Percentiles rank a stretch among this genome's conserved stretches.
phyloP scores from a whole-genome alignment of 2,113 vertebrate species.

The Myiozetetes cayanensis region DNA sequence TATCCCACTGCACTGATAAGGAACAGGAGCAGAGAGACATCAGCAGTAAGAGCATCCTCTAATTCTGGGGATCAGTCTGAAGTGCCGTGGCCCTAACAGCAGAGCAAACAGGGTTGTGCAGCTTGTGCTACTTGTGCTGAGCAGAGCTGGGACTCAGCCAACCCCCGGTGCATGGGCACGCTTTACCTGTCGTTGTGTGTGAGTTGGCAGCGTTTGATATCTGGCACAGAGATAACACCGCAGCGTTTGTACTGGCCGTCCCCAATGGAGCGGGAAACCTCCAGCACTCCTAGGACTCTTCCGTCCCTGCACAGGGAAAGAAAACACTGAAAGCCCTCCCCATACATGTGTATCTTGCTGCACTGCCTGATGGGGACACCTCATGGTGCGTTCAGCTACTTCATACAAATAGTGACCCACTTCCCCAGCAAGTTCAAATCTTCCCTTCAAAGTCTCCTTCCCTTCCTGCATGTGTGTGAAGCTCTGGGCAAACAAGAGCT shows the following conservation, averaged over 20 bases:
- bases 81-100: not conserved
- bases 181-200: conserved; percentile 85
- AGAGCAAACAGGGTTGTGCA: fast-evolving
- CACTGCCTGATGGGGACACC: not conserved
- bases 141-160: not conserved
- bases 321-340: not conserved
- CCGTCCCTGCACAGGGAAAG: conserved; percentile 79
- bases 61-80: not conserved
- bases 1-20: not conserved
- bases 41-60: not conserved
- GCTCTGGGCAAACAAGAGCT: not conserved
- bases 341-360: fast-evolving
- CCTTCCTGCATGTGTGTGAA: not conserved
- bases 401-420: not conserved
- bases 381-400: fast-evolving
- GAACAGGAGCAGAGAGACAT: not conserved
- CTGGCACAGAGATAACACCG: conserved; percentile 91
- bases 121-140: not conserved
- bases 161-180: fast-evolving
- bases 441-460: not conserved
- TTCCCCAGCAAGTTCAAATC: not conserved
- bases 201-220: conserved; percentile 89
- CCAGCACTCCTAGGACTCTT: conserved; percentile 90
- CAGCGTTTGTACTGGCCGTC: conserved; percentile 97
- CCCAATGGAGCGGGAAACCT: conserved; percentile 95